These are phyloP conservation scores for Diceros bicornis DNA, from an alignment of 2,797 vertebrate species.

Conservation along the genomic window DNA sequence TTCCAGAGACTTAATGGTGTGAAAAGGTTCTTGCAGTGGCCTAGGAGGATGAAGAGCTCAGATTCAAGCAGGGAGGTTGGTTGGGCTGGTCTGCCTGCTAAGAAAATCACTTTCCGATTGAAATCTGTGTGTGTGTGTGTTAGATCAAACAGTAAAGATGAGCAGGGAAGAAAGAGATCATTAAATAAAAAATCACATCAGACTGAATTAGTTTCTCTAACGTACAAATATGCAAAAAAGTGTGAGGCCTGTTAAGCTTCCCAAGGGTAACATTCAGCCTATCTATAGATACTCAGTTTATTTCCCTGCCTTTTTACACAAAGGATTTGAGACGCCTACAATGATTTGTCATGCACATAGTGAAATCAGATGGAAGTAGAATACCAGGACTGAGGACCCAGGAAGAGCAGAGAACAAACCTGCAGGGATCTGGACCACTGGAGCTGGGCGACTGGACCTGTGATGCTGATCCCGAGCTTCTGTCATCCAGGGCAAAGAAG, in stretches of 20 bases:
- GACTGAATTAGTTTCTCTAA: background rate
- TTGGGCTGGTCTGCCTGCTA: background rate
- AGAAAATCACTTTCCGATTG: background rate
- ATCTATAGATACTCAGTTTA: rapidly evolving
- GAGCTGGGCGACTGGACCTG: background rate
- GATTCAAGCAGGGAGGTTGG: background rate
- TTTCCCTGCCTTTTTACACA: background rate
- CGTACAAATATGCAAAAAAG: rapidly evolving
- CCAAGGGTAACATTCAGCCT: background rate
- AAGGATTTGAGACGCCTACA: background rate
- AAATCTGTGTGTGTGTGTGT: background rate
- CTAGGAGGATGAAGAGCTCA: background rate
- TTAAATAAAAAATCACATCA: background rate
- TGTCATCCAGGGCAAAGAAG: background rate
- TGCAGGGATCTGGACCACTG: background rate
- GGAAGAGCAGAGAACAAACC: background rate
- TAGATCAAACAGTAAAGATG: background rate
- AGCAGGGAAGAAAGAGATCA: background rate
- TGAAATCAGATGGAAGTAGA: background rate
- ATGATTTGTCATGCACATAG: background rate
- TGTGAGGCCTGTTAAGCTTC: rapidly evolving
- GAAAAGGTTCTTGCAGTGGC: background rate
- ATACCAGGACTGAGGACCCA: background rate
- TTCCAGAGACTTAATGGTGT: background rate
- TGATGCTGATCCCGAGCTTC: background rate